Percentiles rank a stretch among this genome's conserved stretches.
Evolutionary conservation across 2,888 invertebrate genomes (phyloP).

Genomic region (Epinotia brunnichana): DNA sequence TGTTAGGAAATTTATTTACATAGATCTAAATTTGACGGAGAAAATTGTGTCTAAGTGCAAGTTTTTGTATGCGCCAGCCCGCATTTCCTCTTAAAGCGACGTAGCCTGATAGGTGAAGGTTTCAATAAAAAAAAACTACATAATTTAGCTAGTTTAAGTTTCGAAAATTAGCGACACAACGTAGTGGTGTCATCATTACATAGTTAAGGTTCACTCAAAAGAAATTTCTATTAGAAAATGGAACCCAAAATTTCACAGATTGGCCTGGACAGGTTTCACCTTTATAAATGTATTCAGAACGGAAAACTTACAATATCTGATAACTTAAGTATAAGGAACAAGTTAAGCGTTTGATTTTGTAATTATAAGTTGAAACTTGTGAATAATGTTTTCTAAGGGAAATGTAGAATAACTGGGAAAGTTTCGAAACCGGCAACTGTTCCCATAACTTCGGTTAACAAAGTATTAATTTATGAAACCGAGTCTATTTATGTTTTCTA

Average conservation of each 20-base stretch:
- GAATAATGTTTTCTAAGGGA: constrained; percentile 21
- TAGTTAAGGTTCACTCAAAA: too few species aligned
- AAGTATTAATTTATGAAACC: constrained; percentile 18
- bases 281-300: not conserved
- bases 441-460: constrained; percentile 12
- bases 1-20: too few species aligned
- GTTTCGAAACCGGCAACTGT: constrained; percentile 1
- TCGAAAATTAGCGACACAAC: too few species aligned
- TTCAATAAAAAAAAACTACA: too few species aligned
- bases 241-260: not conserved
- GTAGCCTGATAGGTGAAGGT: too few species aligned
- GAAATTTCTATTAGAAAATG: not conserved
- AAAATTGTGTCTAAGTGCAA: too few species aligned
- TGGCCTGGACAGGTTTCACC: not conserved
- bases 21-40: too few species aligned
- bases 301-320: constrained; percentile 16
- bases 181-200: too few species aligned
- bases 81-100: too few species aligned
- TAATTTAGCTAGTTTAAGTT: too few species aligned
- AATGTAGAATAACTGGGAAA: constrained; percentile 30
- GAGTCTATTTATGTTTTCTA: constrained; percentile 33
- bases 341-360: constrained; percentile 28
- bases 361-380: constrained; percentile 29
- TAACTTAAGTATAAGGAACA: constrained; percentile 20
- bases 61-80: too few species aligned